These are phyloP conservation scores for Pristionchus entomophagus DNA, from an alignment of 2,888 invertebrate genomes.

Conservation along the genomic window DNA sequence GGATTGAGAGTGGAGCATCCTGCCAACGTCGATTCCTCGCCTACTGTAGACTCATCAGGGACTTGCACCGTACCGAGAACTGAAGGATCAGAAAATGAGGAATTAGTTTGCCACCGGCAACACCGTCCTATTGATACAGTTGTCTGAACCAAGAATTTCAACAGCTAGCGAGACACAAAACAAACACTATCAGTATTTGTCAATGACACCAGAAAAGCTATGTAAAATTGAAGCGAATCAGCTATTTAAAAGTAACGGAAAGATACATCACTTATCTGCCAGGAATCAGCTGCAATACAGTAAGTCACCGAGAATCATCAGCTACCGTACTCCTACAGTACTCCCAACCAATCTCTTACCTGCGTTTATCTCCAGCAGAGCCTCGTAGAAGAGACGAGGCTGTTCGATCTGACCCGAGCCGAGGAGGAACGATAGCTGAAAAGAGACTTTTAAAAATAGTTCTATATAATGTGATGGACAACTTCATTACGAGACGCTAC, in stretches of 20 bases:
- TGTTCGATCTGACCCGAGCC: conserved; percentile 53
- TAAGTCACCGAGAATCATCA: too few relatives aligned
- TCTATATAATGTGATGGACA: background rate
- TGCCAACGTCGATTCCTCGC: background rate
- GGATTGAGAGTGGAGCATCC: conserved; percentile 23
- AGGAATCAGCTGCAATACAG: too few relatives aligned
- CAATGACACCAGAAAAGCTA: background rate
- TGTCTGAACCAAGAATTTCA: background rate
- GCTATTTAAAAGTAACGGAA: too few relatives aligned
- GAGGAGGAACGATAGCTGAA: conserved; percentile 43
- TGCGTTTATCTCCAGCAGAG: conserved; percentile 54
- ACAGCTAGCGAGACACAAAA: background rate
- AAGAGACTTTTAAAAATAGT: background rate
- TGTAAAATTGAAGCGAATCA: background rate
- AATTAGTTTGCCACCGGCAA: too few relatives aligned
- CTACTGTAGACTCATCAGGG: background rate
- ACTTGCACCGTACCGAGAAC: background rate
- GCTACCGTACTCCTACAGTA: background rate
- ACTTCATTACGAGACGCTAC: background rate
- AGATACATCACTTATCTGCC: too few relatives aligned
- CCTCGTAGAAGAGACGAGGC: conserved; percentile 57
- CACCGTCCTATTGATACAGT: background rate
- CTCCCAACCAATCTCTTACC: background rate
- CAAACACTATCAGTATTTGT: background rate
- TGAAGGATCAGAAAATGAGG: background rate